Evolutionary conservation across 2,888 invertebrate species (phyloP).

Genomic region (Cerceris rybyensis): DNA sequence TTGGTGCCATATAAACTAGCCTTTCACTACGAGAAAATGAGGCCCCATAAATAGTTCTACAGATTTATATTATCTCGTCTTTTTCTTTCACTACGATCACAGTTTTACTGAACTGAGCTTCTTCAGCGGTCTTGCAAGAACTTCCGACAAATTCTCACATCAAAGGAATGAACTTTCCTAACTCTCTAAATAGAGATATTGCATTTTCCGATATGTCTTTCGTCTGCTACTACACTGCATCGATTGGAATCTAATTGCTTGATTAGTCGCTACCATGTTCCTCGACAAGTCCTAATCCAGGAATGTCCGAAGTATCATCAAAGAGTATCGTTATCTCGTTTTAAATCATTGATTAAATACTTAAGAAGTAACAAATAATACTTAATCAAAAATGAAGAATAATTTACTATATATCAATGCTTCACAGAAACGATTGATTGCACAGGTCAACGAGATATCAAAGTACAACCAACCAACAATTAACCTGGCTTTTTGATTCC

Average conservation of each 20-base stretch:
- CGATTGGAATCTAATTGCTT: conserved; percentile 35
- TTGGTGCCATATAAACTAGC: conserved; percentile 60
- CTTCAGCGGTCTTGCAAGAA: conserved; percentile 73
- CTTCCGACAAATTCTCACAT: conserved; percentile 41
- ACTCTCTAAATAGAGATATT: conserved; percentile 62
- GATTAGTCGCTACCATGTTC: conserved; percentile 56
- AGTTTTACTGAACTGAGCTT: conserved; percentile 78
- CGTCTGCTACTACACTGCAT: conserved; percentile 36
- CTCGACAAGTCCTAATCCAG: conserved; percentile 44
- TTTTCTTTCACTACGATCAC: conserved; percentile 76
- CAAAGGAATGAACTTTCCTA: conserved; percentile 47
- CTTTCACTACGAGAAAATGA: conserved; percentile 71
- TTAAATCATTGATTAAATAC: background rate
- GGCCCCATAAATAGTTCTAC: conserved; percentile 76
- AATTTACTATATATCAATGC: background rate
- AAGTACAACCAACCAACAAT: background rate
- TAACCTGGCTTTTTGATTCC: too few species aligned
- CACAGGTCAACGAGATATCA: background rate
- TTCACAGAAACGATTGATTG: background rate
- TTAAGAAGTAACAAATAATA: background rate
- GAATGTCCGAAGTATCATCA: conserved; percentile 51
- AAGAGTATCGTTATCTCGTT: conserved; percentile 34
- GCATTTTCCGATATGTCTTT: conserved; percentile 69
- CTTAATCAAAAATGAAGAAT: too few species aligned
- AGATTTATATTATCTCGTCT: conserved; percentile 17